phyloP scores from a whole-genome alignment of 2,113 vertebrate species.

The Lethenteron camtschaticum region DNA sequence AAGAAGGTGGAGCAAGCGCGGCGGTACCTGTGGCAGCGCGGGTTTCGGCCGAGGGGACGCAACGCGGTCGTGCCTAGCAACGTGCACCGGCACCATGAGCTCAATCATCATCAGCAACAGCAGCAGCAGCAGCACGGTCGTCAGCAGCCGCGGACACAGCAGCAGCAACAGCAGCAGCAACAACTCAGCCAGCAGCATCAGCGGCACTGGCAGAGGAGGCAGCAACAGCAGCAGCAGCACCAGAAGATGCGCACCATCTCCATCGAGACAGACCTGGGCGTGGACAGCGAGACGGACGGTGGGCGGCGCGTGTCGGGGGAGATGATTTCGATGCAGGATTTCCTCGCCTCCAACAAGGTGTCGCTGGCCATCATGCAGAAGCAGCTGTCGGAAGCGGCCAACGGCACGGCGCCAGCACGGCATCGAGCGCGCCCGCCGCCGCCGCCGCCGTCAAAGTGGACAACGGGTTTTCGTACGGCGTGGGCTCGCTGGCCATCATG shows the following conservation, averaged over 20 bases:
- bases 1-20: constrained; percentile 13
- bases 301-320: constrained; percentile 87
- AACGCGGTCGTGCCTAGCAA: constrained; percentile 6
- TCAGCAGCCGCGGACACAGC: background rate
- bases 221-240: no score
- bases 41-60: background rate
- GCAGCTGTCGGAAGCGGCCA: constrained; percentile 84
- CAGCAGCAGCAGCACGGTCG: background rate
- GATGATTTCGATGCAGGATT: constrained; percentile 96
- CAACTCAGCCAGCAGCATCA: background rate
- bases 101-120: no score
- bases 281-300: constrained; percentile 52
- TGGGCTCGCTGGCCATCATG: constrained; percentile 91
- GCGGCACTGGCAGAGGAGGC: background rate
- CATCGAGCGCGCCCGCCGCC: constrained; percentile 34
- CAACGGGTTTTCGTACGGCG: constrained; percentile 79
- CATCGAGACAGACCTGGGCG: constrained; percentile 25
- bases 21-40: constrained; percentile 7
- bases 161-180: no score
- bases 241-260: constrained; percentile 18
- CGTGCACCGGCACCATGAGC: constrained; percentile 8
- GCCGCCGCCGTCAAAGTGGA: constrained; percentile 14
- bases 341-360: constrained; percentile 79
- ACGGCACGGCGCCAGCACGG: constrained; percentile 42
- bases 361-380: constrained; percentile 91